Evolutionary conservation across 2,888 invertebrate genomes (phyloP).

Genomic region (Apamea crenata): DNA sequence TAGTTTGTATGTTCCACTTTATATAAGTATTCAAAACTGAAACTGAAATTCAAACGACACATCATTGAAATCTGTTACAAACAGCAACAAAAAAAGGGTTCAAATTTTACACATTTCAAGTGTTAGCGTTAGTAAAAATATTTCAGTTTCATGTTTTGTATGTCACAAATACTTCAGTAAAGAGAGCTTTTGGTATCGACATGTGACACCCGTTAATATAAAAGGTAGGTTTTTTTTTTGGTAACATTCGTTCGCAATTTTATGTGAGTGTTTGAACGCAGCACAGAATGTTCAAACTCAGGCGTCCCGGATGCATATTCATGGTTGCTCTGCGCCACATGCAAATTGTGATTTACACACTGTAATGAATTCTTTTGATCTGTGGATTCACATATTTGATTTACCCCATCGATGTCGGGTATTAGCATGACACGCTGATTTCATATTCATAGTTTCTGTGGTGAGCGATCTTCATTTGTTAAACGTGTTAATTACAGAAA

Average conservation of each 20-base stretch:
- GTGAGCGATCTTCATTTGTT: slow-evolving; percentile 77
- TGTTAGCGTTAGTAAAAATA: slow-evolving; percentile 49
- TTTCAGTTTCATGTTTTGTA: slow-evolving; percentile 51
- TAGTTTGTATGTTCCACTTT: background rate
- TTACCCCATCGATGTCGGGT: slow-evolving; percentile 88
- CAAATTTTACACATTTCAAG: slow-evolving; percentile 42
- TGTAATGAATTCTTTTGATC: slow-evolving; percentile 91
- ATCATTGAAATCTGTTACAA: slow-evolving; percentile 18
- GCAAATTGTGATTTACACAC: slow-evolving; percentile 90
- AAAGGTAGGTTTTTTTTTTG: slow-evolving; percentile 2
- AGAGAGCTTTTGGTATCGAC: slow-evolving; percentile 43
- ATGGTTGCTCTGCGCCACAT: slow-evolving; percentile 88
- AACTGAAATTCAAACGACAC: slow-evolving; percentile 9
- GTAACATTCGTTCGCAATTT: slow-evolving; percentile 55
- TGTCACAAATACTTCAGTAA: slow-evolving; percentile 50
- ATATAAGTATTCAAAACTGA: background rate
- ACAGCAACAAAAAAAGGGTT: slow-evolving; percentile 31
- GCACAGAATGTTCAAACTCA: slow-evolving; percentile 85
- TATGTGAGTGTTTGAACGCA: slow-evolving; percentile 74
- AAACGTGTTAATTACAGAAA: slow-evolving; percentile 73
- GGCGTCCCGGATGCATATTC: slow-evolving; percentile 88
- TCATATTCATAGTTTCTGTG: slow-evolving; percentile 88
- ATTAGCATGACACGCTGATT: slow-evolving; percentile 87
- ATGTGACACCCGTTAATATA: slow-evolving; percentile 33
- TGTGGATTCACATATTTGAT: slow-evolving; percentile 90